Percentiles rank a stretch among this genome's conserved stretches.
Conservation (phyloP, 2,113 vertebrate species). For the Chloroceryle aenea region DNA sequence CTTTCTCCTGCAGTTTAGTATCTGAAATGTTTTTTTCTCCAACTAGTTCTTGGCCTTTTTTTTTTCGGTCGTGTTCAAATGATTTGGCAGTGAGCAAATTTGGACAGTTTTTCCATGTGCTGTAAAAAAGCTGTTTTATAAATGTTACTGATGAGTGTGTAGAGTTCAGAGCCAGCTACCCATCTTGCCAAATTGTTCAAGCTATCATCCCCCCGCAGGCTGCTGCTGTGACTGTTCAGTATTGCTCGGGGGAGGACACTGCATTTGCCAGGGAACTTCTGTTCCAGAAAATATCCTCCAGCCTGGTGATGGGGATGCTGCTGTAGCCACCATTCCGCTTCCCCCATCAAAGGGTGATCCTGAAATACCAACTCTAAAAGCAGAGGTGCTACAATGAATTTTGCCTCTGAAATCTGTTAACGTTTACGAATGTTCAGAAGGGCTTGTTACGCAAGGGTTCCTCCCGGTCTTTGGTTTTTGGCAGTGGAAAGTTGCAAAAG, state of each 20-base stretch:
- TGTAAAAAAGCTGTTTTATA: neutral
- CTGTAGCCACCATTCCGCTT: neutral
- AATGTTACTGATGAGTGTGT: slow-evolving; percentile 30
- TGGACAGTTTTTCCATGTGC: neutral
- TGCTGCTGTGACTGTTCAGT: neutral
- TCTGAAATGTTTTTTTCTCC: neutral
- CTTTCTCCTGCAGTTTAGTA: neutral
- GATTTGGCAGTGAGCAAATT: slow-evolving; percentile 13
- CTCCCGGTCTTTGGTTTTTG: neutral
- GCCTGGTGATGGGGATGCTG: neutral
- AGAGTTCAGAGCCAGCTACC: neutral
- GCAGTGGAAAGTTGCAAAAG: neutral
- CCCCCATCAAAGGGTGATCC: neutral
- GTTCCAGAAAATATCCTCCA: neutral
- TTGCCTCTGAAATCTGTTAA: neutral
- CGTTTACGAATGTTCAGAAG: neutral
- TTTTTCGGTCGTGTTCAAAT: neutral
- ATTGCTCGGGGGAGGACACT: neutral
- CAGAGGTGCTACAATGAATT: neutral
- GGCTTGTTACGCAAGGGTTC: neutral
- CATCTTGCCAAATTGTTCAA: neutral
- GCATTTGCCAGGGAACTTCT: neutral
- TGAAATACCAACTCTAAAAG: neutral
- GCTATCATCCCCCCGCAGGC: neutral
- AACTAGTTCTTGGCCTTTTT: neutral